Base-by-base conservation (phyloP, 2,888 invertebrate genomes). In the Portevinia maculata region DNA sequence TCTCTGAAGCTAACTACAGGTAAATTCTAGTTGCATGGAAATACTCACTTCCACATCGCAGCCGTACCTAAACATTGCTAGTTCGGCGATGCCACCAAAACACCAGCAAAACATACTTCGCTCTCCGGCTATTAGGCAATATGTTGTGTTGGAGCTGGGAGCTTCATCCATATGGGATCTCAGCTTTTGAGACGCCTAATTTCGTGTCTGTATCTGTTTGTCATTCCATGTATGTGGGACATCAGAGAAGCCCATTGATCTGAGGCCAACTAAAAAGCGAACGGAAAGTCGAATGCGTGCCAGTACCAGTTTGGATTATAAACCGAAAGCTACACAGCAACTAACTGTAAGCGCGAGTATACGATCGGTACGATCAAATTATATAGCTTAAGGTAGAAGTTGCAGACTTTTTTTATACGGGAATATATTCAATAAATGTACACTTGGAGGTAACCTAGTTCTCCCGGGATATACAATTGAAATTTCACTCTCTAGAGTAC, bases 241-340 rank as follows among this genome's bases (percentile, higher is more conserved):
- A 34, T 83, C 67, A 83, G 78, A 83, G 76, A 65, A 55, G 48
- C 76, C 57, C 71, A 71, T 76, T 83, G 76, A 71, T 76, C 76
- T 32, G 59, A 60, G 44, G 62, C 48, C 37, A 71, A 60, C 71
- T 78, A 71, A 83, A 83, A 83, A 76, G 71, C 76, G 50, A 67
- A 76, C 67, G 41, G 37, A 83, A 78, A 76, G 53, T 41, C 71
- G 50, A 83, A 71, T 83, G 78, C 65, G 65, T 73, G 76, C 76
- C 76, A 83, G 83, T 83, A 76, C 76, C 53, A 76, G 65, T 76
- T 83, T 83, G 52, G 71, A 62, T 65, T 71, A 78, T 50, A 8
- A 30, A 15, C 44, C 65, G 83, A 73, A 78, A 83, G 62, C 83
- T 83, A 48, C 71, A 59, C 59, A 52, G 32, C 59, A 6, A 19